Conservation (phyloP, 2,113 vertebrate species). For the Oncorhynchus gorbuscha region DNA sequence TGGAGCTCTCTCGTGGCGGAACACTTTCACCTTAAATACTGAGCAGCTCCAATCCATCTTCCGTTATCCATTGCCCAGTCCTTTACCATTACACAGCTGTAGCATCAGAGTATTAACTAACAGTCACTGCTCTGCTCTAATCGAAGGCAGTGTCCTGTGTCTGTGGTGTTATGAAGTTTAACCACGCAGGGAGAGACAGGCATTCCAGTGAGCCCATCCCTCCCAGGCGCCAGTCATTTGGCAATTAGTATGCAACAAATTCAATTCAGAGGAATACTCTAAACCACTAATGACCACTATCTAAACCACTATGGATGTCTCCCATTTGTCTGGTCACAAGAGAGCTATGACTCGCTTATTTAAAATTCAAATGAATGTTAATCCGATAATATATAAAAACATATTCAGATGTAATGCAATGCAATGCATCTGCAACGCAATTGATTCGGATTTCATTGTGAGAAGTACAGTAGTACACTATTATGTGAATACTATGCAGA, state of each 20-base stretch:
- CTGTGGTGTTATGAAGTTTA: not conserved
- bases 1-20: too few relatives aligned
- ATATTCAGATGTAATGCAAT: not conserved
- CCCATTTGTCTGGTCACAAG: not conserved
- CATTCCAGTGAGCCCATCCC: not conserved
- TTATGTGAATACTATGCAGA: not conserved
- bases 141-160: not conserved
- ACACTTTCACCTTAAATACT: too few relatives aligned
- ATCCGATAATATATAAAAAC: not conserved
- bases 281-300: not conserved
- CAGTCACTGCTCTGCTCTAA: not conserved
- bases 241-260: constrained; percentile 17
- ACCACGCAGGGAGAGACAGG: not conserved
- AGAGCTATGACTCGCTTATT: not conserved
- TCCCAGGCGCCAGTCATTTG: constrained; percentile 2
- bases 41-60: too few relatives aligned
- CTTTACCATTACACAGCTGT: too few relatives aligned
- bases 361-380: not conserved
- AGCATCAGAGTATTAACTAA: too few relatives aligned
- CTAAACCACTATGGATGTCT: not conserved
- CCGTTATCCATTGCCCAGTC: too few relatives aligned
- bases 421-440: not conserved
- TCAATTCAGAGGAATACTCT: constrained; percentile 16
- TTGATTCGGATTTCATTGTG: not conserved
- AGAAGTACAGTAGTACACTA: not conserved